These are phyloP conservation scores for Onychomys torridus DNA, from an alignment of 2,797 vertebrate species.

Conservation along the genomic window DNA sequence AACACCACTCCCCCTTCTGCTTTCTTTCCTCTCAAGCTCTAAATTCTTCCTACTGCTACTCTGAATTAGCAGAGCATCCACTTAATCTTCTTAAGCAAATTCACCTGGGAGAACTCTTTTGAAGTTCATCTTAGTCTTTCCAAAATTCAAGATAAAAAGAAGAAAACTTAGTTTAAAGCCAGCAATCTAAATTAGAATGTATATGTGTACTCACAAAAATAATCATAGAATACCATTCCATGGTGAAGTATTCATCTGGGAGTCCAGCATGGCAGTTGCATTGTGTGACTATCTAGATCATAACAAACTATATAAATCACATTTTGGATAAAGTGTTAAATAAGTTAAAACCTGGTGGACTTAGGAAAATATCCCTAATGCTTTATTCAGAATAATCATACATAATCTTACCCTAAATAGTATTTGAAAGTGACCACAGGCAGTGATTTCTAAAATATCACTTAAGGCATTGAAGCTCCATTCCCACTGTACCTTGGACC, in stretches of 20 bases:
- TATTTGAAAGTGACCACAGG: neutral
- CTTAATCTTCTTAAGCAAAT: constrained; percentile 67
- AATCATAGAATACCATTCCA: neutral
- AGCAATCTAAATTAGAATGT: constrained; percentile 35
- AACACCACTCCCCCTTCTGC: neutral
- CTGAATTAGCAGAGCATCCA: neutral
- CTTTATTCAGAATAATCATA: constrained; percentile 37
- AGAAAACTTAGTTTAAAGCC: neutral
- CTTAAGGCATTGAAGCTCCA: neutral
- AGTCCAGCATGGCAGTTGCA: constrained; percentile 28
- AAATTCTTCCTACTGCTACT: constrained; percentile 20
- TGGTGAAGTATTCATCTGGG: constrained; percentile 39
- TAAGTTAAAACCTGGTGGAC: constrained; percentile 18
- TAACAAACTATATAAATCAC: constrained; percentile 11
- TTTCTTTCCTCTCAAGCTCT: neutral
- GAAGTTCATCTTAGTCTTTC: constrained; percentile 57
- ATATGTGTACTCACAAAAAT: neutral
- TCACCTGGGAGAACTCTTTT: constrained; percentile 34
- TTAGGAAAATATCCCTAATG: constrained; percentile 21
- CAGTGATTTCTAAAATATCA: constrained; percentile 35
- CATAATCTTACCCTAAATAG: constrained; percentile 30
- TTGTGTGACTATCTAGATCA: constrained; percentile 14
- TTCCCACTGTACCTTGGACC: neutral
- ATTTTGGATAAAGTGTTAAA: constrained; percentile 48
- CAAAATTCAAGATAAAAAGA: constrained; percentile 33